phyloP scores from a whole-genome alignment of 2,888 invertebrate genomes.

The Idaea dimidiata region DNA sequence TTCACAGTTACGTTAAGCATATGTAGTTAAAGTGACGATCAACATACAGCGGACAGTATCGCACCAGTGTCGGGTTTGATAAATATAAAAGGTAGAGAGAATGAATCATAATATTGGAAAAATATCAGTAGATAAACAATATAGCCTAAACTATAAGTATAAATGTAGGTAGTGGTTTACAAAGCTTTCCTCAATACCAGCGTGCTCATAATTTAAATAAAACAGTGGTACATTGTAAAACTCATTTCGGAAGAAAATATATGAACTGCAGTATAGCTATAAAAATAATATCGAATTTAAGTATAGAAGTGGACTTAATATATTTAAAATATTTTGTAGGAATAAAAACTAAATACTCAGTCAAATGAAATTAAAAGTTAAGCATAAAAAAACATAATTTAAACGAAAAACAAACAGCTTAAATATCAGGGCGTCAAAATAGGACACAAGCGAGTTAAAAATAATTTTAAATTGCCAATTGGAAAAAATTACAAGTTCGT shows the following conservation, averaged over 20 bases:
- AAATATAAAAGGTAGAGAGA: constrained; percentile 26
- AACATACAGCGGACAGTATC: constrained; percentile 48
- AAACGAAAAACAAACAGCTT: constrained; percentile 35
- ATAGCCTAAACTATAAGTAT: constrained; percentile 32
- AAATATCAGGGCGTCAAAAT: constrained; percentile 72
- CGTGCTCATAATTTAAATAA: constrained; percentile 26
- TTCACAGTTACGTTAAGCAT: constrained; percentile 62
- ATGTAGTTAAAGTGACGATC: constrained; percentile 21
- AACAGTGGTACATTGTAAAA: constrained; percentile 5
- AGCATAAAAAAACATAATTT: constrained; percentile 33
- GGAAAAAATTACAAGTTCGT: constrained; percentile 28
- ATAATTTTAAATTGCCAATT: constrained; percentile 30
- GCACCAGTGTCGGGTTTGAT: constrained; percentile 60
- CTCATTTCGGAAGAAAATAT: constrained; percentile 5
- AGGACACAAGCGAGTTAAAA: constrained; percentile 51
- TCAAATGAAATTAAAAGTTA: constrained; percentile 23
- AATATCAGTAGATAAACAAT: constrained; percentile 8
- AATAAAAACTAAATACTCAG: constrained; percentile 28
- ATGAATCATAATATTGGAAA: neutral
- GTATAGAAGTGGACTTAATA: constrained; percentile 5
- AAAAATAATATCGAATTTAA: neutral
- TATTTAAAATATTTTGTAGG: constrained; percentile 23
- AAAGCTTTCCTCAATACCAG: constrained; percentile 51
- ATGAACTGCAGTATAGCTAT: neutral
- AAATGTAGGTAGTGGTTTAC: constrained; percentile 38